A percentile compares a stretch with the other conserved stretches of the same genome.
phyloP scores from a whole-genome alignment of 2,797 vertebrate species.

The Fringilla coelebs region DNA sequence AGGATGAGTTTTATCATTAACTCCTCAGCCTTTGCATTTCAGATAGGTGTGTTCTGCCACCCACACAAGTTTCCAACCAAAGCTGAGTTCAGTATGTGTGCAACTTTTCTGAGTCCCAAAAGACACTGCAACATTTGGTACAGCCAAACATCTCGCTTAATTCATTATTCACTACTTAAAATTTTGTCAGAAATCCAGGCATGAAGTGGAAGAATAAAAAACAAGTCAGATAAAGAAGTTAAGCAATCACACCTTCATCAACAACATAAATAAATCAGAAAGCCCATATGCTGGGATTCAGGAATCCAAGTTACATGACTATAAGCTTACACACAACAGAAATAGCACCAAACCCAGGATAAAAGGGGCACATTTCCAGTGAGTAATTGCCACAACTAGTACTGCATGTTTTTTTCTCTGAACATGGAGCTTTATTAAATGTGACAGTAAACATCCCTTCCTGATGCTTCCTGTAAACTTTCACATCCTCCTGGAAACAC shows the following conservation, averaged over 20 bases:
- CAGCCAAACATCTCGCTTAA: constrained; percentile 49
- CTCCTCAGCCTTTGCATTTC: background rate
- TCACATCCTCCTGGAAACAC: background rate
- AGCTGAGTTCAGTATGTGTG: background rate
- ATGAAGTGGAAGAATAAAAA: constrained; percentile 34
- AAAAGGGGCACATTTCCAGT: background rate
- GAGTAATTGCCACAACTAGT: background rate
- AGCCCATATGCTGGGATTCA: constrained; percentile 43
- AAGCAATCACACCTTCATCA: constrained; percentile 22
- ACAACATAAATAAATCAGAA: constrained; percentile 59
- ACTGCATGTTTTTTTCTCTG: background rate
- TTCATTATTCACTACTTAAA: constrained; percentile 57
- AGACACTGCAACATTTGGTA: constrained; percentile 32
- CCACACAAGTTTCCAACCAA: background rate
- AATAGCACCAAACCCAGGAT: background rate
- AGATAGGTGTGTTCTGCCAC: background rate
- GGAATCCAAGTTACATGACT: background rate
- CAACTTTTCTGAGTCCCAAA: background rate
- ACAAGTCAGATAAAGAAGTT: constrained; percentile 32
- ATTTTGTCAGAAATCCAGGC: constrained; percentile 45
- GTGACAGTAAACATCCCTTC: constrained; percentile 7
- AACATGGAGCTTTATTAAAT: background rate
- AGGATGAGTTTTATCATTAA: background rate
- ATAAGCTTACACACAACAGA: background rate
- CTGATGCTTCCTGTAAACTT: background rate